phyloP scores from a whole-genome alignment of 2,888 invertebrate species.

The Dicroscelio sp. region DNA sequence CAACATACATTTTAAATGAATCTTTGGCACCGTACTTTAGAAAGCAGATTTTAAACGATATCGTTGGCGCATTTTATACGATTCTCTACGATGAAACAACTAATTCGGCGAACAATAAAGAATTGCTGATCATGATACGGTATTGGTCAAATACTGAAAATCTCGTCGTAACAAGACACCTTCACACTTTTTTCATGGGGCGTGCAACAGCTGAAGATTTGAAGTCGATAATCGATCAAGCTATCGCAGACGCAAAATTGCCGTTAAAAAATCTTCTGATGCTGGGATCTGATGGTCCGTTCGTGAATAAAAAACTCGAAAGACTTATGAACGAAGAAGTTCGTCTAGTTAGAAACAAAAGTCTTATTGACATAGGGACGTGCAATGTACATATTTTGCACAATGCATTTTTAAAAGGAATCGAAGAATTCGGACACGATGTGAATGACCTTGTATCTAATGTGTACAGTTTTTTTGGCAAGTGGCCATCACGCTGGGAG shows the following conservation, averaged over 20 bases:
- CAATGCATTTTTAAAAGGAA: slow-evolving; percentile 34
- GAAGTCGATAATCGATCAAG: not conserved
- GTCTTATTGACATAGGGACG: slow-evolving; percentile 36
- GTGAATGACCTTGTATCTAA: not conserved
- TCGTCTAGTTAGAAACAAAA: not conserved
- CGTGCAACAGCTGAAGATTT: slow-evolving; percentile 23
- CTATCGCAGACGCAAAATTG: slow-evolving; percentile 5
- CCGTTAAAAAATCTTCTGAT: slow-evolving; percentile 28
- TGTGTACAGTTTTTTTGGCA: slow-evolving; percentile 52
- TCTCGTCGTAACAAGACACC: slow-evolving; percentile 1
- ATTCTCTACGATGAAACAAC: slow-evolving; percentile 26
- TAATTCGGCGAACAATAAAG: slow-evolving; percentile 24
- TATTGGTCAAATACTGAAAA: slow-evolving; percentile 28
- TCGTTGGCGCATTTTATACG: slow-evolving; percentile 22
- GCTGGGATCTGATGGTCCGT: slow-evolving; percentile 35
- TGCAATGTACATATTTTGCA: slow-evolving; percentile 56
- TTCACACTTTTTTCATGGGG: slow-evolving; percentile 43
- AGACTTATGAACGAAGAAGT: not conserved
- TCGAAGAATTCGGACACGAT: slow-evolving; percentile 6
- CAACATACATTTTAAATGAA: slow-evolving; percentile 33
- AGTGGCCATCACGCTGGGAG: slow-evolving; percentile 27
- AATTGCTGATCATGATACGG: slow-evolving; percentile 21
- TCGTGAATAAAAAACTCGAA: slow-evolving; percentile 48
- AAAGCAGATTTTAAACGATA: slow-evolving; percentile 27
- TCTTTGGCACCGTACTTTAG: slow-evolving; percentile 45